phyloP scores from a whole-genome alignment of 2,797 vertebrate species.

The Synaphobranchus kaupii region DNA sequence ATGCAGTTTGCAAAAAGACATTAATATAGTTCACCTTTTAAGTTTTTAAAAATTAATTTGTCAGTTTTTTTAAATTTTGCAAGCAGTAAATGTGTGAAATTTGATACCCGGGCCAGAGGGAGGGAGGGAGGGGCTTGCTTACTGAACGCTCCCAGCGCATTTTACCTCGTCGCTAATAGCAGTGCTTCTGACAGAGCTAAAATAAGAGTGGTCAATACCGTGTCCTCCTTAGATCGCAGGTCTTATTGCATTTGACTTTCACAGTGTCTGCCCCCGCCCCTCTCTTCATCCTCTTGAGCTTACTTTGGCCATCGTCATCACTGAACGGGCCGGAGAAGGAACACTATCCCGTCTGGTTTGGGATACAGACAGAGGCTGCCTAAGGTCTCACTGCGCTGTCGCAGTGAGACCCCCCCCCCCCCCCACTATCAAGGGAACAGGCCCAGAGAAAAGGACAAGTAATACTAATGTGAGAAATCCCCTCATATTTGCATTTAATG shows the following conservation, averaged over 20 bases:
- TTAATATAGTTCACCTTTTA: not conserved
- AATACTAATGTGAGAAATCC: not conserved
- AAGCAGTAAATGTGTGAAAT: not conserved
- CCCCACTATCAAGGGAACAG: not conserved
- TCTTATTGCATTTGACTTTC: conserved; percentile 33
- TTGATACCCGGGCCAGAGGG: not conserved
- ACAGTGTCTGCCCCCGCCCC: not conserved
- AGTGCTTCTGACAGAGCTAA: conserved; percentile 14
- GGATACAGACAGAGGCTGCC: not conserved
- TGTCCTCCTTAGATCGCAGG: conserved; percentile 24
- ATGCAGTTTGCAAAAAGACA: not conserved
- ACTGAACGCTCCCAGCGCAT: not conserved
- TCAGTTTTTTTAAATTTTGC: not conserved
- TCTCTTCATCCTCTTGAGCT: not conserved
- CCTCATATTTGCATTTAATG: not conserved
- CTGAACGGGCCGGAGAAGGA: not conserved
- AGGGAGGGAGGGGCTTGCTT: not conserved
- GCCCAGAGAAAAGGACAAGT: not conserved
- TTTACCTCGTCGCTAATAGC: not conserved
- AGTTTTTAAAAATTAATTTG: not conserved
- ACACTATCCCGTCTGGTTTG: not conserved
- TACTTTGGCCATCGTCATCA: not conserved
- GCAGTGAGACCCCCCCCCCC: not conserved
- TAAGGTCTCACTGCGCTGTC: not conserved
- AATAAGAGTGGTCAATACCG: conserved; percentile 33